A percentile compares a stretch with the other conserved stretches of the same genome.
These are phyloP conservation scores for Limenitis camilla DNA, from an alignment of 2,888 invertebrate species.

Conservation along the genomic window DNA sequence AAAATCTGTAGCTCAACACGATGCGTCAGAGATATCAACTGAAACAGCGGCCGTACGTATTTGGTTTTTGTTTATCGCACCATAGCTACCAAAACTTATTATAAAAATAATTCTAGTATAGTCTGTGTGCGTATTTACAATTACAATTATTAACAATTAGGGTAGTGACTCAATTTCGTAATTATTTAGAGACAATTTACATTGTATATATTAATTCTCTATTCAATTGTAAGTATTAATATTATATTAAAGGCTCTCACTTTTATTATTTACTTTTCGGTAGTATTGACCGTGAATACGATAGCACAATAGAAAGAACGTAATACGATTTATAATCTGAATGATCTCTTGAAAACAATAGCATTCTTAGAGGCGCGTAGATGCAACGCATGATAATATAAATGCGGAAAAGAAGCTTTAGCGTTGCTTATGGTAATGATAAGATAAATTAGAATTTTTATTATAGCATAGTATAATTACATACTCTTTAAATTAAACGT, in stretches of 20 bases:
- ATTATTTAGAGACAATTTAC: no score
- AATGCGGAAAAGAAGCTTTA: constrained; percentile 1
- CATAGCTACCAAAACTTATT: neutral
- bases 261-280: no score
- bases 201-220: no score
- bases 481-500: neutral
- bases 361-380: constrained; percentile 42
- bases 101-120: no score
- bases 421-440: constrained; percentile 15
- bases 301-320: constrained; percentile 51
- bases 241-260: no score
- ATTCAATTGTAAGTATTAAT: no score
- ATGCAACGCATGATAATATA: constrained; percentile 31
- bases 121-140: no score
- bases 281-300: no score
- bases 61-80: constrained; percentile 20
- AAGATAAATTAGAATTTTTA: constrained; percentile 9
- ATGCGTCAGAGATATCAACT: constrained; percentile 71
- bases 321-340: constrained; percentile 30
- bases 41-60: constrained; percentile 69
- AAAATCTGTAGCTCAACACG: constrained; percentile 25
- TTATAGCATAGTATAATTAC: constrained; percentile 19
- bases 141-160: no score
- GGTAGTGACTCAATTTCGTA: no score
- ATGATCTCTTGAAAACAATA: constrained; percentile 47